Evolutionary conservation across 2,113 vertebrate species (phyloP).

Genomic region (Mobula hypostoma): DNA sequence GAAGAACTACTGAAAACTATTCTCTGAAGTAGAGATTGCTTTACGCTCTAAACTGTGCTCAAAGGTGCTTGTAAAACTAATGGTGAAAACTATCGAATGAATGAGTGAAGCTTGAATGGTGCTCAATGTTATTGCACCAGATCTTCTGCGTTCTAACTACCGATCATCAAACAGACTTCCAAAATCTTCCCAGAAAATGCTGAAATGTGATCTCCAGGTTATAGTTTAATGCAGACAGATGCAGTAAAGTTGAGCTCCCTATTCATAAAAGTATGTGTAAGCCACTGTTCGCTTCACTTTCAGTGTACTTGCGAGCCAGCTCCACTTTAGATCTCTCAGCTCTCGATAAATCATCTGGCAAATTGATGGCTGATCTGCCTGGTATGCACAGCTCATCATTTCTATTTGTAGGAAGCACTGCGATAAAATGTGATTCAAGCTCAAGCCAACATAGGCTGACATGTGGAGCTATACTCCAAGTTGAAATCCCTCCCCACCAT

Average conservation of each 20-base stretch:
- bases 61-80: background rate
- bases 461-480: background rate
- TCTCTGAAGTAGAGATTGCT: background rate
- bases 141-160: background rate
- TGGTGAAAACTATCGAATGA: background rate
- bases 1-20: background rate
- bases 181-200: background rate
- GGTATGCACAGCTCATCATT: background rate
- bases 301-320: background rate
- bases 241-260: background rate
- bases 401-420: background rate
- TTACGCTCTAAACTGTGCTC: background rate
- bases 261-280: background rate
- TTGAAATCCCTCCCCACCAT: background rate
- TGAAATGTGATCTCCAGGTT: background rate
- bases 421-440: background rate
- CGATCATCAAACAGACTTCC: background rate
- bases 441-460: background rate
- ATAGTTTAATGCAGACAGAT: background rate
- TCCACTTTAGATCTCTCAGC: background rate
- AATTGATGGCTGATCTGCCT: background rate
- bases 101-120: background rate
- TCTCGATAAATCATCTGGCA: background rate
- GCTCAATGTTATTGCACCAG: background rate
- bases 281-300: background rate